phyloP scores from a whole-genome alignment of 2,888 invertebrate species.

The Boloria euphrosyne region DNA sequence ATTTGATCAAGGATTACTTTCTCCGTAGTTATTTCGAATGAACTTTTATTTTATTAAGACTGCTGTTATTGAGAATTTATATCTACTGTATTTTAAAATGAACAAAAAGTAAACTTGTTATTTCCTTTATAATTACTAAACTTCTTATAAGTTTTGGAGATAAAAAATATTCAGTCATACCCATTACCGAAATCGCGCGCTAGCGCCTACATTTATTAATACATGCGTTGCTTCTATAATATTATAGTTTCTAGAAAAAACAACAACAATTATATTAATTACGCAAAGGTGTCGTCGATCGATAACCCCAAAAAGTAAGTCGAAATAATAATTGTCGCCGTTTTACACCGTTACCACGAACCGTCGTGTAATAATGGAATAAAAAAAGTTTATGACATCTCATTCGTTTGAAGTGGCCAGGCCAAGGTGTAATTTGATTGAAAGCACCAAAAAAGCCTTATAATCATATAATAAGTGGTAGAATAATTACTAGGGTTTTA shows the following conservation, averaged over 20 bases:
- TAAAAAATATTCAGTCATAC: too few species aligned
- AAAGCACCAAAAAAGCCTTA: constrained; percentile 82
- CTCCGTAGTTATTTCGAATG: constrained; percentile 5
- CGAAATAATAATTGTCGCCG: constrained; percentile 46
- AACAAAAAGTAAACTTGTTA: too few species aligned
- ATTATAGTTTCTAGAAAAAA: neutral
- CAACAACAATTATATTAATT: constrained; percentile 30
- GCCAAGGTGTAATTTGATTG: constrained; percentile 82
- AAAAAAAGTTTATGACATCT: constrained; percentile 79
- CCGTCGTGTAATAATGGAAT: constrained; percentile 51
- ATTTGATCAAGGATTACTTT: constrained; percentile 25
- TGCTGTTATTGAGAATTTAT: too few species aligned
- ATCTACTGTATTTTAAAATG: too few species aligned
- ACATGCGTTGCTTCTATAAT: too few species aligned
- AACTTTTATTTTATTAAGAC: constrained; percentile 2
- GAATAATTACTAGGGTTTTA: constrained; percentile 79
- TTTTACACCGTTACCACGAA: constrained; percentile 69
- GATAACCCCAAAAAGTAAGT: constrained; percentile 26
- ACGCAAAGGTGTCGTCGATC: constrained; percentile 31
- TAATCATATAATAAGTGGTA: constrained; percentile 81
- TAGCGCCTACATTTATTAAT: too few species aligned
- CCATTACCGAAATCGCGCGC: too few species aligned
- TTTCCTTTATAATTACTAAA: too few species aligned
- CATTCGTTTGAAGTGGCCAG: constrained; percentile 71
- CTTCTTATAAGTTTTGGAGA: too few species aligned